Percentiles rank a stretch among this genome's conserved stretches.
Conservation (phyloP, 2,797 vertebrate species). For the Peromyscus melanophrys region DNA sequence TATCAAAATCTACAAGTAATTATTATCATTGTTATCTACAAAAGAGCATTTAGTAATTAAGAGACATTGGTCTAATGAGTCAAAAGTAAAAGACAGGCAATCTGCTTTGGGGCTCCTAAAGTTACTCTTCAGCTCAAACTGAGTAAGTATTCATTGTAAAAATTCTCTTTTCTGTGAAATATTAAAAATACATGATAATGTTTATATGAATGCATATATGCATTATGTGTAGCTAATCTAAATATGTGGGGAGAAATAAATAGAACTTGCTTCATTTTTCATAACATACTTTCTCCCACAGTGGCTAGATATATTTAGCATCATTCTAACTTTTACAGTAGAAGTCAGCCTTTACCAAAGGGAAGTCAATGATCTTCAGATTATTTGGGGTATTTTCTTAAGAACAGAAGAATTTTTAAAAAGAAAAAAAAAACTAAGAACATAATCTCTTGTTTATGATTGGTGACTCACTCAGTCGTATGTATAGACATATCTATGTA, state of each 20-base stretch:
- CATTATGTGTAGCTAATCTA: constrained; percentile 42
- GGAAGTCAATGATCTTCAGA: neutral
- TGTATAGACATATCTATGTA: neutral
- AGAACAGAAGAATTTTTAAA: neutral
- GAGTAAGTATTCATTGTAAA: constrained; percentile 24
- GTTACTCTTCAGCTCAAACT: neutral
- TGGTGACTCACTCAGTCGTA: neutral
- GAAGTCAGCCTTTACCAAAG: constrained; percentile 54
- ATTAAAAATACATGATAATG: constrained; percentile 59
- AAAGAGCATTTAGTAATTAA: neutral
- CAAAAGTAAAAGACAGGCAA: neutral
- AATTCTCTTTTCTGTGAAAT: constrained; percentile 2
- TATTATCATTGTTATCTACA: neutral
- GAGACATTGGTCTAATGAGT: neutral
- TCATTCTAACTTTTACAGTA: constrained; percentile 59
- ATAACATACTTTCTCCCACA: constrained; percentile 20
- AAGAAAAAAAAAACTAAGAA: neutral
- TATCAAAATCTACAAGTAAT: neutral
- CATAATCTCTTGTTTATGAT: neutral
- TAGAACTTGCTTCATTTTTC: constrained; percentile 69
- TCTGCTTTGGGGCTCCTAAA: neutral
- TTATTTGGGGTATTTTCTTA: constrained; percentile 48
- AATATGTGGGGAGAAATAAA: constrained; percentile 67
- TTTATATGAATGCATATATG: constrained; percentile 47
- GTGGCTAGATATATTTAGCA: constrained; percentile 54